These are phyloP conservation scores for Bombus fervidus DNA, from an alignment of 1,140 invertebrate genomes.

Conservation along the genomic window DNA sequence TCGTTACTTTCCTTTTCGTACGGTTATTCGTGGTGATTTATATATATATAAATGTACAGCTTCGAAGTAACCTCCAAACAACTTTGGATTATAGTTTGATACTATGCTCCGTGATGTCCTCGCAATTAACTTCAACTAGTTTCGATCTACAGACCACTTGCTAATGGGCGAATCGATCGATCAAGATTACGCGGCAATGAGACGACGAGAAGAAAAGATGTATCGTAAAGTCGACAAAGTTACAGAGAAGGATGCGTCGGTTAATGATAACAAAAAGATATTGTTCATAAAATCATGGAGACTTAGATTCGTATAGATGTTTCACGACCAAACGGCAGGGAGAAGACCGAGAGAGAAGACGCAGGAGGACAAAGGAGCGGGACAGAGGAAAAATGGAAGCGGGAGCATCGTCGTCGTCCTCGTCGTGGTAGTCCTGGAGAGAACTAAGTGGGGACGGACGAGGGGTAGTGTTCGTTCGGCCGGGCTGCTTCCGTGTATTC, in stretches of 20 bases:
- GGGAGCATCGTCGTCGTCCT: constrained; percentile 34
- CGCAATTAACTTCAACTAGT: background rate
- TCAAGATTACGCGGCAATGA: background rate
- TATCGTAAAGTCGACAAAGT: no score
- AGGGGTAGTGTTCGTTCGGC: constrained; percentile 61
- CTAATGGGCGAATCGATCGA: background rate
- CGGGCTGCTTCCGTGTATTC: constrained; percentile 68
- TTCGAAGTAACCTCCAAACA: background rate
- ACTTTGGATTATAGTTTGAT: background rate
- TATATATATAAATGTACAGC: background rate
- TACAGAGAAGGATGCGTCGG: background rate
- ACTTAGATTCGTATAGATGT: background rate
- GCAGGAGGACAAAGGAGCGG: constrained; percentile 19
- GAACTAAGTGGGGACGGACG: constrained; percentile 34
- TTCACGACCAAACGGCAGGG: background rate
- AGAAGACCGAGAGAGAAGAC: background rate
- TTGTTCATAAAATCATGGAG: background rate
- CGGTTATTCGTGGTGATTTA: background rate
- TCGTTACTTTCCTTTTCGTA: background rate
- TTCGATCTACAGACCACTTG: background rate
- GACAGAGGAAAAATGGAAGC: constrained; percentile 28
- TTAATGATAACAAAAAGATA: background rate
- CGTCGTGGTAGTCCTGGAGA: constrained; percentile 36
- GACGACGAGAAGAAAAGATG: background rate
- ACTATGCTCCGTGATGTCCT: no score